Evolutionary conservation across 2,797 vertebrate species (phyloP).

Genomic region (Holocentrus rufus): DNA sequence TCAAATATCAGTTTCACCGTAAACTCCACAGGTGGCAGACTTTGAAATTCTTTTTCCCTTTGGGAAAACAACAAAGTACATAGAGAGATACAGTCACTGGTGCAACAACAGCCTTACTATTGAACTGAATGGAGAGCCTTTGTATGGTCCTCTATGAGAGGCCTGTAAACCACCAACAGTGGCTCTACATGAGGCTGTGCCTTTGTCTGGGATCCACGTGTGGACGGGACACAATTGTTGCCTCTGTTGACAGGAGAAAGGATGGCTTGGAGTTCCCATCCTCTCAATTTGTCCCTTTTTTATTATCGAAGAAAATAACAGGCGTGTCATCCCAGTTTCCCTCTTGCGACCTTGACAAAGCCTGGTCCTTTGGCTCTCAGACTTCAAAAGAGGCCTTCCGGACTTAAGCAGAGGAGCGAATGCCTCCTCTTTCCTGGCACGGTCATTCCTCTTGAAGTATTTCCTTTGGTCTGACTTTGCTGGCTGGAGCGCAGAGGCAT

Average conservation of each 20-base stretch:
- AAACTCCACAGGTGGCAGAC: constrained; percentile 24
- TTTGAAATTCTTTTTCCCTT: constrained; percentile 41
- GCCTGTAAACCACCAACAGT: constrained; percentile 66
- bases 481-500: constrained; percentile 57
- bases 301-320: constrained; percentile 73
- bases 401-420: constrained; percentile 60
- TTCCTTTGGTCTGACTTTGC: constrained; percentile 73
- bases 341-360: constrained; percentile 73
- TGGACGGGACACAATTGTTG: constrained; percentile 73
- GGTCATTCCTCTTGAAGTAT: constrained; percentile 58
- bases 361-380: constrained; percentile 48
- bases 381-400: constrained; percentile 68
- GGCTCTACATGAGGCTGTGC: constrained; percentile 63
- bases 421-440: constrained; percentile 73
- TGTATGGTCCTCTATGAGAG: constrained; percentile 71
- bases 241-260: constrained; percentile 75
- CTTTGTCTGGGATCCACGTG: constrained; percentile 74
- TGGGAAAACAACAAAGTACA: constrained; percentile 58
- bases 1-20: constrained; percentile 44
- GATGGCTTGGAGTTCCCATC: constrained; percentile 65
- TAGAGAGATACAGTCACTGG: constrained; percentile 63
- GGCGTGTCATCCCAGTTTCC: constrained; percentile 64
- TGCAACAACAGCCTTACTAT: constrained; percentile 60
- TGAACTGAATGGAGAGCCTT: constrained; percentile 72
- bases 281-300: constrained; percentile 61